These are phyloP conservation scores for Paramormyrops kingsleyae DNA, from an alignment of 2,113 vertebrate species.

Conservation along the genomic window DNA sequence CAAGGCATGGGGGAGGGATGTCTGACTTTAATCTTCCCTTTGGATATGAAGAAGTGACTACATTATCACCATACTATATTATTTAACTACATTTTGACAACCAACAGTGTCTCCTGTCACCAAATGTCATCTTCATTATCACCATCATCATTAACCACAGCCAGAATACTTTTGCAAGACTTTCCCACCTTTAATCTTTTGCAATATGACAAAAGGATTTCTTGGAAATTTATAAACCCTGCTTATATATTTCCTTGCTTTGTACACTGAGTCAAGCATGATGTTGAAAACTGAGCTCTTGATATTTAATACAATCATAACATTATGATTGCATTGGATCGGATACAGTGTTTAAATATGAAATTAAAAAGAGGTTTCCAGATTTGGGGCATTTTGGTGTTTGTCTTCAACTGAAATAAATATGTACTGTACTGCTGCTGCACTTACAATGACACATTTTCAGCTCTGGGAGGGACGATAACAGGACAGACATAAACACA, in stretches of 20 bases:
- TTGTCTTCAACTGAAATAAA: conserved; percentile 41
- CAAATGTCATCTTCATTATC: neutral
- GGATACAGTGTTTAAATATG: neutral
- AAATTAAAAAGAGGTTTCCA: neutral
- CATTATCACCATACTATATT: neutral
- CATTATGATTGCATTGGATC: neutral
- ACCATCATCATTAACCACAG: neutral
- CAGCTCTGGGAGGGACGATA: conserved; percentile 39
- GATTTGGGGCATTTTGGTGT: conserved; percentile 34
- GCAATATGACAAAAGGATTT: neutral
- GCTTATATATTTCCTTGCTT: neutral
- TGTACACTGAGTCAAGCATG: conserved; percentile 24
- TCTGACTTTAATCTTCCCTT: neutral
- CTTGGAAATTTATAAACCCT: neutral
- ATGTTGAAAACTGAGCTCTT: conserved; percentile 6
- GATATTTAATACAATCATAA: conserved; percentile 20
- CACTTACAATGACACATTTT: conserved; percentile 32
- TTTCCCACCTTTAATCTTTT: neutral
- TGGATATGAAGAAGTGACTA: neutral
- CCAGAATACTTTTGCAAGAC: neutral
- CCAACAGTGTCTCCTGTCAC: neutral
- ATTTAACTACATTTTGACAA: neutral
- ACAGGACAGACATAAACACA: conserved; percentile 34
- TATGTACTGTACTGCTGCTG: conserved; percentile 35
- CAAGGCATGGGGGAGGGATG: neutral